Percentiles rank a stretch among this genome's conserved stretches.
Conservation (phyloP, 2,797 vertebrate genomes). For the Brachyrhaphis roseni region DNA sequence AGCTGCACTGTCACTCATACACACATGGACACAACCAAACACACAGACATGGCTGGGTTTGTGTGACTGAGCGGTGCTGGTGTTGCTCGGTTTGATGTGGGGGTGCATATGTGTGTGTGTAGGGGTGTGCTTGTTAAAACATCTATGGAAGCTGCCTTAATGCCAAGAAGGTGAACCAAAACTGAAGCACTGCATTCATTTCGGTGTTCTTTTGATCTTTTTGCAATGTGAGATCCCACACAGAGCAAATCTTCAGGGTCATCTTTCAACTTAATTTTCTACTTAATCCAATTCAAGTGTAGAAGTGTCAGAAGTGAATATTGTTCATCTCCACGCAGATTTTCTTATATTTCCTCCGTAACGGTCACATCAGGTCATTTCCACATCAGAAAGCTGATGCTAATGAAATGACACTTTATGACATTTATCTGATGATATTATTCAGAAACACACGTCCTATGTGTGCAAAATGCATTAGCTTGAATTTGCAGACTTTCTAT, state of each 20-base stretch:
- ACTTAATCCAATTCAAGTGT: constrained; percentile 45
- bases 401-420: constrained; percentile 41
- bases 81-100: constrained; percentile 8
- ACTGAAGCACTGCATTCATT: constrained; percentile 6
- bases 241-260: constrained; percentile 43
- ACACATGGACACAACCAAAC: not conserved
- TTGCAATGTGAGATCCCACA: constrained; percentile 35
- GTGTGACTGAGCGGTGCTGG: not conserved
- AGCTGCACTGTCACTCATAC: not conserved
- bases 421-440: constrained; percentile 41
- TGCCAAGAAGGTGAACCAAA: constrained; percentile 8
- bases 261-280: constrained; percentile 36
- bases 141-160: constrained; percentile 44
- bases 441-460: constrained; percentile 25
- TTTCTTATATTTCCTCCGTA: constrained; percentile 19
- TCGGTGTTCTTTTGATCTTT: constrained; percentile 62
- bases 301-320: constrained; percentile 36
- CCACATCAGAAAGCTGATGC: constrained; percentile 34
- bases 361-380: constrained; percentile 27
- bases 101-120: not conserved
- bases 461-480: constrained; percentile 30
- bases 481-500: constrained; percentile 22
- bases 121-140: constrained; percentile 44
- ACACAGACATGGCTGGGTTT: constrained; percentile 8
- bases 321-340: constrained; percentile 36